phyloP scores from a whole-genome alignment of 37 sponge, comb jelly and placozoan species.

The Ianthella basta region DNA sequence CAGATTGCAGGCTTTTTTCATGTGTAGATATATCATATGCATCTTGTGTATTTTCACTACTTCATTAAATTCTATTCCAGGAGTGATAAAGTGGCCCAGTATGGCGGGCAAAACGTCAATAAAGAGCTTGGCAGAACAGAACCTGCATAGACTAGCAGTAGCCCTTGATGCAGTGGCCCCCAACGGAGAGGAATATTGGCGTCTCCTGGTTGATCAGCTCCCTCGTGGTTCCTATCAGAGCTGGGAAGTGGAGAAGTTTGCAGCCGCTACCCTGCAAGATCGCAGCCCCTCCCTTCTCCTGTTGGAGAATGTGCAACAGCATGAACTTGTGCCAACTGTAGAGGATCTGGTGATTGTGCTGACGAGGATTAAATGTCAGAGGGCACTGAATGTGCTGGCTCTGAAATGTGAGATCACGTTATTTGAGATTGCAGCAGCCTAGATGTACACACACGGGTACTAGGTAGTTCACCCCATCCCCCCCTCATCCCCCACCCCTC shows the following conservation, averaged over 20 bases:
- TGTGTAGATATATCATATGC: too few relatives aligned
- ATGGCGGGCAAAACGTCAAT: not conserved
- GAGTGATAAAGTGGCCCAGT: too few relatives aligned
- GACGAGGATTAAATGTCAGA: not conserved
- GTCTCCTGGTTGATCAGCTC: constrained; percentile 10
- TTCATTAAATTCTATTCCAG: too few relatives aligned
- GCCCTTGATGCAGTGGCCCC: not conserved
- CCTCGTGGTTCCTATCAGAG: not conserved
- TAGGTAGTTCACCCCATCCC: too few relatives aligned
- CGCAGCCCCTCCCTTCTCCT: constrained; percentile 2
- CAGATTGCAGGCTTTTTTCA: too few relatives aligned
- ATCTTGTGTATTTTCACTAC: too few relatives aligned
- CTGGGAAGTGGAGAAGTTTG: constrained; percentile 23
- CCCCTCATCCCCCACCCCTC: too few relatives aligned
- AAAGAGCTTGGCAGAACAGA: not conserved
- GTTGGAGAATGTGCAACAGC: not conserved
- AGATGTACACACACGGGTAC: too few relatives aligned
- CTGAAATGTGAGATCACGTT: not conserved
- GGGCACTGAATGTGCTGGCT: not conserved
- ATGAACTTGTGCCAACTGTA: not conserved
- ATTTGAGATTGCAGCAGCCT: not conserved
- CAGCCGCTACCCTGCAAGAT: not conserved
- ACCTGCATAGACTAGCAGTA: not conserved
- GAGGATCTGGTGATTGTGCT: not conserved
- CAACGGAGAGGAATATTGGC: not conserved